These are phyloP conservation scores for Mastacembelus armatus DNA, from an alignment of 2,797 vertebrate genomes.

Conservation along the genomic window DNA sequence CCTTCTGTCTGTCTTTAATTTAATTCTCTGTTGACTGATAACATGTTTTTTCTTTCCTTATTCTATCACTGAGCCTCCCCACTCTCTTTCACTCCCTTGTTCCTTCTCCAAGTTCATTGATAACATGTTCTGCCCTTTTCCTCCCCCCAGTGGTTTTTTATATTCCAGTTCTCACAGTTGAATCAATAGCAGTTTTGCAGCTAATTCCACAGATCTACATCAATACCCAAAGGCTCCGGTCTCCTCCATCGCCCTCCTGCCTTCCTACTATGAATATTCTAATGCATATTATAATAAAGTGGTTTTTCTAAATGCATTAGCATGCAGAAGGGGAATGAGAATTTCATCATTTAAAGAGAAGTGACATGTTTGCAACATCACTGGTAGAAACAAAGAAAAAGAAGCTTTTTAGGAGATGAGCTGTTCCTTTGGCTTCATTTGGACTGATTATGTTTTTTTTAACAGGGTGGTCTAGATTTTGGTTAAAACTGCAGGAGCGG, in stretches of 20 bases:
- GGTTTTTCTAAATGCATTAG: constrained; percentile 72
- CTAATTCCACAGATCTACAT: constrained; percentile 77
- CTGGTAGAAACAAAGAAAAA: constrained; percentile 18
- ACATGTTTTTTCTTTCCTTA: constrained; percentile 54
- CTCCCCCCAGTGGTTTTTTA: constrained; percentile 64
- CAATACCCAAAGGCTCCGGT: constrained; percentile 69
- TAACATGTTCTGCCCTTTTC: constrained; percentile 65
- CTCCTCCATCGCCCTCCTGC: constrained; percentile 58
- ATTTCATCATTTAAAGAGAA: constrained; percentile 46
- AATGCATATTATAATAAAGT: constrained; percentile 68
- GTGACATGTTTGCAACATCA: constrained; percentile 11
- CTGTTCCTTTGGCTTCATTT: constrained; percentile 13
- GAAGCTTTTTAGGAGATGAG: not conserved
- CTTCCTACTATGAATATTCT: constrained; percentile 77
- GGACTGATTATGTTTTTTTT: constrained; percentile 5
- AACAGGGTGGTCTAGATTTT: not conserved
- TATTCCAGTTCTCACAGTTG: constrained; percentile 73
- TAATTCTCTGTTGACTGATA: constrained; percentile 72
- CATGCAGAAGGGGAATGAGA: constrained; percentile 39
- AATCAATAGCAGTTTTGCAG: constrained; percentile 77
- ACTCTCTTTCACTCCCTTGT: constrained; percentile 42
- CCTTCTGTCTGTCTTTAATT: constrained; percentile 70
- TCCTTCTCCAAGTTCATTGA: constrained; percentile 74
- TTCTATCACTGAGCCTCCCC: constrained; percentile 35
- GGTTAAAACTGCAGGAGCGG: constrained; percentile 21